phyloP scores from a whole-genome alignment of 2,888 invertebrate species.

The Axea sp. region DNA sequence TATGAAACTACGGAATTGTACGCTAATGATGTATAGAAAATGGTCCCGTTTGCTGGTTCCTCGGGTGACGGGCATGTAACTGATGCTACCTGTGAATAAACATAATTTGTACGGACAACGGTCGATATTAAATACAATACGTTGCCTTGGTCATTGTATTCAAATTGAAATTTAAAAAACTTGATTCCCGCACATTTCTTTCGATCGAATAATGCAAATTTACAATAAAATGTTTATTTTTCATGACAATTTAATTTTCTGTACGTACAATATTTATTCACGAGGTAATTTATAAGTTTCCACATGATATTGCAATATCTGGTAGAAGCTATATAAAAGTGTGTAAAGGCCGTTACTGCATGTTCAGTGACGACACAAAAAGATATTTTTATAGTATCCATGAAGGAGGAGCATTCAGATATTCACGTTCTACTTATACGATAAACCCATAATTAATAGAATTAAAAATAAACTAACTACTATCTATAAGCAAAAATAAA shows the following conservation, averaged over 20 bases:
- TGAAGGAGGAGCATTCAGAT: conserved; percentile 10
- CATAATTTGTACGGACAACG: conserved; percentile 9
- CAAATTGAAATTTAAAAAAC: no score
- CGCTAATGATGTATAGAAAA: conserved; percentile 93
- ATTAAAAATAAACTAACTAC: conserved; percentile 12
- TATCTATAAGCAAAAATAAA: conserved; percentile 2
- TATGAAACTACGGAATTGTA: conserved; percentile 98
- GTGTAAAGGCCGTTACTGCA: conserved; percentile 5
- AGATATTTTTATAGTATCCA: conserved; percentile 24
- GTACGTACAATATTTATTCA: conserved; percentile 22
- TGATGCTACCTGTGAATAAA: conserved; percentile 85
- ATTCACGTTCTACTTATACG: conserved; percentile 20
- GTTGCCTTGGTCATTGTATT: conserved; percentile 5
- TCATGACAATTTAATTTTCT: not conserved
- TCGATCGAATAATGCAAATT: no score
- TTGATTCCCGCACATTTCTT: no score
- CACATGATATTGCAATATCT: conserved; percentile 9
- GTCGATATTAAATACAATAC: not conserved
- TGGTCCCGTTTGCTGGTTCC: conserved; percentile 94
- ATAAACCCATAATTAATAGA: not conserved
- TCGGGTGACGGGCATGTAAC: conserved; percentile 96
- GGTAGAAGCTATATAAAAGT: conserved; percentile 1
- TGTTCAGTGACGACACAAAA: conserved; percentile 1
- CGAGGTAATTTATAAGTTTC: conserved; percentile 21
- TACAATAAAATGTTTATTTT: not conserved